Base-by-base conservation (phyloP, 1,140 invertebrate genomes). In the Battus philenor region DNA sequence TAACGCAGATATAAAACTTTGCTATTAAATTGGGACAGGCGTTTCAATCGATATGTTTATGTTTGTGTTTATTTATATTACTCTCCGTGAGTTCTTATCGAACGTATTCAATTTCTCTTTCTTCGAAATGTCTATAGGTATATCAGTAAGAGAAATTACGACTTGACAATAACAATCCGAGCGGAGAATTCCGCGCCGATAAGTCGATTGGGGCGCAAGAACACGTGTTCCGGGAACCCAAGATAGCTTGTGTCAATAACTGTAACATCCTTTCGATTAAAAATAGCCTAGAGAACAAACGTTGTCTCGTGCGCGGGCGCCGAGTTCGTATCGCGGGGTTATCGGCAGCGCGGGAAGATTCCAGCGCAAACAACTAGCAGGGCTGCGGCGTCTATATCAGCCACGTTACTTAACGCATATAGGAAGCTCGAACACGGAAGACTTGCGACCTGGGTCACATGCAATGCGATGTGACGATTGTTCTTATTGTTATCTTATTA, bases 301-400 rank as follows among this genome's bases (percentile, higher is more conserved):
- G 26, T 43, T 49, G 70, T 73, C 72, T 73, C 66, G 68, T 72
- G 75, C 64, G 54, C 53, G 61, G 50, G 38, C 59, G 68, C 58
- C 61, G 53, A 36, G 46, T 9, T 43, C 70, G 62, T 72, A 70
- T 52, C 44, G 22, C 10, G 36, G 50, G 71, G 78, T 75, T 82
- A 82, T 79, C 73, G 39, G 29, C 2, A n/a, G 45, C 47, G 61
- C 61, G 75, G 76, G 68, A 82, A 76, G 72, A 82, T 79, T 82
- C 75, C 78, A 82, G 55, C 29, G 64, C 69, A 79, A 82, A 80
- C 72, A 79, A 77, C 58, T 27, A 30, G 43, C 20, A 39, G 36
- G 20, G 36, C 36, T 39, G 36, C 36, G 33, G 11, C 17, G 4
- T 20, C 3, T 1, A 4, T 4, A 10, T 20, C 2, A 20, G 6